These are phyloP conservation scores for Sphenopsis melanotis DNA, from an alignment of 2,797 vertebrate species.

Conservation along the genomic window DNA sequence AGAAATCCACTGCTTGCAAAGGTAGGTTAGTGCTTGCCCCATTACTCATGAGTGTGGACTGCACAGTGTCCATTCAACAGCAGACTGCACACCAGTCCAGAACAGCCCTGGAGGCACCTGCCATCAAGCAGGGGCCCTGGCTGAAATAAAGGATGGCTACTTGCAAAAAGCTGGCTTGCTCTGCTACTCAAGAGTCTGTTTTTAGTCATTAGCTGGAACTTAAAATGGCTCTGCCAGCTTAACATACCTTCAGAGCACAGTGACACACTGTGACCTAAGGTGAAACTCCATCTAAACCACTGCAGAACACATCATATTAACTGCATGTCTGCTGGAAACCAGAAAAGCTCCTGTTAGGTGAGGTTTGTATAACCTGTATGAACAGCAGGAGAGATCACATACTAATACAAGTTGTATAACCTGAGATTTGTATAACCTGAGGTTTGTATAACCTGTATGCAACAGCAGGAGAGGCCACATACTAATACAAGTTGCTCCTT, in stretches of 20 bases:
- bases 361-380: not conserved
- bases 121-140: not conserved
- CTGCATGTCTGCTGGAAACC: not conserved
- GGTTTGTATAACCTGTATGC: no score
- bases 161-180: not conserved
- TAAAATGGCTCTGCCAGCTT: not conserved
- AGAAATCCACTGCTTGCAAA: not conserved
- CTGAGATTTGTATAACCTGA: no score
- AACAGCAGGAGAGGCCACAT: not conserved
- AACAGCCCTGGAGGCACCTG: fast-evolving
- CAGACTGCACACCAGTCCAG: fast-evolving
- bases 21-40: not conserved
- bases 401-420: not conserved
- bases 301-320: not conserved
- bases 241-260: not conserved
- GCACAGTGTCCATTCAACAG: not conserved
- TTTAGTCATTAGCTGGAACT: not conserved
- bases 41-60: fast-evolving
- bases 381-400: not conserved
- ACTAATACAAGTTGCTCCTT: not conserved
- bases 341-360: not conserved
- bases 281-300: not conserved
- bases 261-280: not conserved
- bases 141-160: not conserved
- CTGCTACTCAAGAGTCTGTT: not conserved